Conservation (phyloP, 2,797 vertebrate species). For the Amniataba percoides region DNA sequence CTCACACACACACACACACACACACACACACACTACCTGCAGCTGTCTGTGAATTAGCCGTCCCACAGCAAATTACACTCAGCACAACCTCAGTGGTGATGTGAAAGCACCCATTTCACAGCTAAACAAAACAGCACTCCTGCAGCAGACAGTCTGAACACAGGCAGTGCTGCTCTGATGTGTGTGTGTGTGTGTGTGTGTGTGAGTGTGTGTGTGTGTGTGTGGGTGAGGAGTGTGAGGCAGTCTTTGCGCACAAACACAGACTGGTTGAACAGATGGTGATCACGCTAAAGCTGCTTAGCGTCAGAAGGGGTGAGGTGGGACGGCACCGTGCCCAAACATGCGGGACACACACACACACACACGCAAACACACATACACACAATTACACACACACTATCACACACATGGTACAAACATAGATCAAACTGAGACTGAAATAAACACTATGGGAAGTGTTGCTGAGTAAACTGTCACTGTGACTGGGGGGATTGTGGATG, state of each 20-base stretch:
- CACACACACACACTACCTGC: slow-evolving; percentile 31
- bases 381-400: slow-evolving; percentile 5
- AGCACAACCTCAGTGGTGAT: slow-evolving; percentile 22
- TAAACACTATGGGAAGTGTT: slow-evolving; percentile 38
- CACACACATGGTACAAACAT: slow-evolving; percentile 27
- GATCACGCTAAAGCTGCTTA: slow-evolving; percentile 82
- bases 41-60: slow-evolving; percentile 33
- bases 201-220: slow-evolving; percentile 10
- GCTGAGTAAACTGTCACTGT: slow-evolving; percentile 39
- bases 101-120: slow-evolving; percentile 47
- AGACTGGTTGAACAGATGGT: slow-evolving; percentile 83
- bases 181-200: slow-evolving; percentile 16
- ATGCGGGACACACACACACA: slow-evolving; percentile 31
- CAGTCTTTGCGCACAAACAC: slow-evolving; percentile 64
- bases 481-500: slow-evolving; percentile 27
- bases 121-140: slow-evolving; percentile 32
- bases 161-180: slow-evolving; percentile 8
- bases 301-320: slow-evolving; percentile 73
- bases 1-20: slow-evolving; percentile 23
- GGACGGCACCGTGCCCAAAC: slow-evolving; percentile 57
- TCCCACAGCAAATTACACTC: slow-evolving; percentile 43
- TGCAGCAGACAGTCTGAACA: slow-evolving; percentile 32
- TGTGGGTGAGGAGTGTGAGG: slow-evolving; percentile 45
- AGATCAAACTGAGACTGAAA: slow-evolving; percentile 42
- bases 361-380: slow-evolving; percentile 14